Base-by-base conservation (phyloP, 2,797 vertebrate genomes). In the Acrossocheilus fasciatus region DNA sequence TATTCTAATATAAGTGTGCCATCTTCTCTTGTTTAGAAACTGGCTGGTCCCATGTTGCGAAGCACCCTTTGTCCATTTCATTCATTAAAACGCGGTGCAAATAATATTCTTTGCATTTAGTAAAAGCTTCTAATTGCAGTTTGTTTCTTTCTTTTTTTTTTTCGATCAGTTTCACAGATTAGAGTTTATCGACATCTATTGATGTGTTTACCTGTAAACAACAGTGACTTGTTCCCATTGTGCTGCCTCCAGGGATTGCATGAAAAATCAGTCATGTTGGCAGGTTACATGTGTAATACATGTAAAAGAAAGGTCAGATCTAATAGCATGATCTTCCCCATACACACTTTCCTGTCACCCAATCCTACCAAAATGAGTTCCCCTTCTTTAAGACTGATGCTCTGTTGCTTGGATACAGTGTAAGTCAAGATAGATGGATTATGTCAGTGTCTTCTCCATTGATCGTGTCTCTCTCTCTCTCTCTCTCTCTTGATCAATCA, bases 361-460 rank as follows among this genome's bases (percentile, higher is more conserved):
- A 12, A 17, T 84, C 45, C 82, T 68, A 79, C 45, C 52, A 83
- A 84, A 83, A 82, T 72, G 57, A 68, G 39, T 85, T 88, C 80
- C 73, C 78, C 66, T 43, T 57, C 70, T 83, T 80, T 20, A 47
- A 87, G 77, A 59, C 83, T 82, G 83, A 90, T 88, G 69, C 85
- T 83, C 70, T 86, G 89, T 89, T 90, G 88, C 90, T 70, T 88
- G 66, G 90, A 72, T 87, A 91, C 90, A 47, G 85, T 80, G 41
- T 62, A 89, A 87, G 73, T 90, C 89, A 72, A 75, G 83, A 66
- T 50, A 87, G 85, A 89, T 87, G 85, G 88, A 90, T 91, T 73
- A 68, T 90, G 77, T 20, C 77, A 89, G 83, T 72, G 85, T 87
- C 88, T 90, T 75, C 68, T 68, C 69, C 86, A 89, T 90, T 89